A percentile compares a stretch with the other conserved stretches of the same genome.
Conservation (phyloP, 2,113 vertebrate genomes). For the Neodon shergylaensis region DNA sequence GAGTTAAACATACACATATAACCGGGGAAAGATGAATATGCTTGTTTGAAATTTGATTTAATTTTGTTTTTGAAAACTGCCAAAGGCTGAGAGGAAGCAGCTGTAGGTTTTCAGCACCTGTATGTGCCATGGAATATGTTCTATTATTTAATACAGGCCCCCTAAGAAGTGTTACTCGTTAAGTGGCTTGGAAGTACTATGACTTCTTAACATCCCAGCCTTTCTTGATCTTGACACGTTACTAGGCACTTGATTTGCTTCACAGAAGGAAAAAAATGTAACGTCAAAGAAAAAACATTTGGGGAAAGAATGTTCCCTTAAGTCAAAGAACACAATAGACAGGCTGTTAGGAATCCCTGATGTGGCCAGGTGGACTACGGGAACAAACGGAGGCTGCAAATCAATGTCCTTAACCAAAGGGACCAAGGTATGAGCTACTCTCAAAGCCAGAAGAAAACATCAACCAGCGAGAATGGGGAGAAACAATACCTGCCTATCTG, state of each 20-base stretch:
- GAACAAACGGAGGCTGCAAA: background rate
- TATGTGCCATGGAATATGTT: background rate
- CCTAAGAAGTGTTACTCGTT: background rate
- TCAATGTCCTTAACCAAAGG: background rate
- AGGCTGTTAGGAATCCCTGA: background rate
- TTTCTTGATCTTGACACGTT: background rate
- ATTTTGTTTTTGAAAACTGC: background rate
- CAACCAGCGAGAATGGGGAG: background rate
- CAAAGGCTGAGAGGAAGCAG: background rate
- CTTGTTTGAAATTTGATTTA: slow-evolving; percentile 49
- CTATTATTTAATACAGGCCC: background rate
- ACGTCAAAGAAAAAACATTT: background rate
- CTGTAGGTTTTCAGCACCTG: slow-evolving; percentile 3
- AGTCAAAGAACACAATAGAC: background rate
- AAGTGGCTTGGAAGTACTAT: background rate
- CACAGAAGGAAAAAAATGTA: background rate
- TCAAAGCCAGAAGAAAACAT: background rate
- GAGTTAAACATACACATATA: slow-evolving; percentile 11
- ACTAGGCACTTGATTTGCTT: slow-evolving; percentile 13
- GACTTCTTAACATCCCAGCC: background rate
- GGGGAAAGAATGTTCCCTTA: background rate
- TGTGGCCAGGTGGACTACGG: too few relatives aligned
- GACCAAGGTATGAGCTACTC: background rate
- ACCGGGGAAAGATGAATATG: slow-evolving; percentile 42
- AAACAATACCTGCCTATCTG: background rate